phyloP scores from a whole-genome alignment of 2,888 invertebrate genomes.

The Synanthedon vespiformis region DNA sequence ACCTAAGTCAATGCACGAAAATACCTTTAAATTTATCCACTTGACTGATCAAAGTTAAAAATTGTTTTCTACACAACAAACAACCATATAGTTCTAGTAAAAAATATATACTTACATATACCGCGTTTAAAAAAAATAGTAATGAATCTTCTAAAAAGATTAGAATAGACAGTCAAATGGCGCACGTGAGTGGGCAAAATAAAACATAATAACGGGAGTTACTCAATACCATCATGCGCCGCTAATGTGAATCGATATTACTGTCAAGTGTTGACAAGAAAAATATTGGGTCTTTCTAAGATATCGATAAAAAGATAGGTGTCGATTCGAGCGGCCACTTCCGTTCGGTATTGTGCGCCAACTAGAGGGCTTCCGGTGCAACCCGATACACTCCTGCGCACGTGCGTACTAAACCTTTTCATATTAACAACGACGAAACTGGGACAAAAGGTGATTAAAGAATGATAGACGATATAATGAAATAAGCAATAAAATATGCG shows the following conservation, averaged over 20 bases:
- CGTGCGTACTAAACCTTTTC: constrained; percentile 68
- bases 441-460: constrained; percentile 34
- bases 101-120: too few species aligned
- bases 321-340: constrained; percentile 67
- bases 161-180: too few species aligned
- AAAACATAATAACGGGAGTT: not conserved
- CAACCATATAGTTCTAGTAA: too few species aligned
- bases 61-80: too few species aligned
- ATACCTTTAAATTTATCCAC: too few species aligned
- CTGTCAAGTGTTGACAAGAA: constrained; percentile 49
- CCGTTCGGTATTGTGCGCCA: constrained; percentile 64
- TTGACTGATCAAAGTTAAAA: too few species aligned
- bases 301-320: constrained; percentile 70
- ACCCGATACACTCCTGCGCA: constrained; percentile 70
- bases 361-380: constrained; percentile 62
- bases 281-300: constrained; percentile 64
- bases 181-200: not conserved
- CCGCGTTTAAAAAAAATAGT: too few species aligned
- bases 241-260: constrained; percentile 29
- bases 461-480: constrained; percentile 15
- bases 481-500: constrained; percentile 8
- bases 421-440: constrained; percentile 49
- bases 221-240: not conserved
- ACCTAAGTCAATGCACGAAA: too few species aligned
- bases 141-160: too few species aligned